Conservation (phyloP, 2,888 invertebrate species). For the Liodrosophila aerea region DNA sequence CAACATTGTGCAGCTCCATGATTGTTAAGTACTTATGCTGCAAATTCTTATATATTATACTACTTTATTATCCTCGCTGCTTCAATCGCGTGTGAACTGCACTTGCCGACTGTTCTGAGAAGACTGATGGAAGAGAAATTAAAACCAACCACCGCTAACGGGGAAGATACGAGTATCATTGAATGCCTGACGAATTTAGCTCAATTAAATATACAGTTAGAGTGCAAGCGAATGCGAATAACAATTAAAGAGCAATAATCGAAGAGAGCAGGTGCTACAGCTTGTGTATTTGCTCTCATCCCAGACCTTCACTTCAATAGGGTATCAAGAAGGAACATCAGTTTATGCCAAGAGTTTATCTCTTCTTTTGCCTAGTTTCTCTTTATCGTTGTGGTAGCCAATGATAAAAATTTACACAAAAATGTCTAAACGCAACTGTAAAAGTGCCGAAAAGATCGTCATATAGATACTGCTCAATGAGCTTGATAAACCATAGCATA, state of each 20-base stretch:
- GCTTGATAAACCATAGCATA: constrained; percentile 23
- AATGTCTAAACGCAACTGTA: constrained; percentile 24
- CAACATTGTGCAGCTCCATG: constrained; percentile 60
- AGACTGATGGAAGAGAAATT: constrained; percentile 41
- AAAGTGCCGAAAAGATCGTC: constrained; percentile 42
- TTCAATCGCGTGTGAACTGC: constrained; percentile 19
- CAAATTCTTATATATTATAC: neutral
- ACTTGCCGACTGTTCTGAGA: constrained; percentile 29
- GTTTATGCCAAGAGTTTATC: neutral
- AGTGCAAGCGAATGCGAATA: constrained; percentile 10
- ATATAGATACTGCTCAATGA: constrained; percentile 52
- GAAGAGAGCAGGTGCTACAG: neutral
- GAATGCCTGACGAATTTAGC: constrained; percentile 47
- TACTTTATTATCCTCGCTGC: constrained; percentile 19
- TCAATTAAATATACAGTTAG: constrained; percentile 49
- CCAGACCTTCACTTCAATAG: neutral
- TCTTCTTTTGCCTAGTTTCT: constrained; percentile 3
- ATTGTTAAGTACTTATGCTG: constrained; percentile 13
- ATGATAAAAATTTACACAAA: constrained; percentile 24
- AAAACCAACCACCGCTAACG: constrained; percentile 14
- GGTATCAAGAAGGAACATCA: neutral
- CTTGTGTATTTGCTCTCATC: neutral
- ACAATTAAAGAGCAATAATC: constrained; percentile 24
- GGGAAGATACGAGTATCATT: constrained; percentile 16
- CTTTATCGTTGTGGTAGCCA: constrained; percentile 3